These are phyloP conservation scores for Gryon sp. DNA, from an alignment of 1,140 invertebrate species.

Conservation along the genomic window DNA sequence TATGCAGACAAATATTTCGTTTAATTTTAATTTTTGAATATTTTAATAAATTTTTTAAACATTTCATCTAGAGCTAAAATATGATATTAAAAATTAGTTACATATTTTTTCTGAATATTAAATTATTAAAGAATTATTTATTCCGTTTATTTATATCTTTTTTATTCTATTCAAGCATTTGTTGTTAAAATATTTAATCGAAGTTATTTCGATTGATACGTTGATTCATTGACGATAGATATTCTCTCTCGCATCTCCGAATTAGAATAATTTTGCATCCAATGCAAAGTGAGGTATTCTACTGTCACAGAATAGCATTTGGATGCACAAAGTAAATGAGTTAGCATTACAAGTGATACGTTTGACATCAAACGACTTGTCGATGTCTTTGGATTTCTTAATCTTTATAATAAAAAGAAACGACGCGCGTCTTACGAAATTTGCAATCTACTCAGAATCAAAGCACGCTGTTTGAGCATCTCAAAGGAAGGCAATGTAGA, in stretches of 20 bases:
- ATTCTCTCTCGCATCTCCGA: background rate
- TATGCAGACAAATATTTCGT: too few relatives aligned
- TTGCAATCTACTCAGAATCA: constrained; percentile 48
- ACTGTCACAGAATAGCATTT: constrained; percentile 12
- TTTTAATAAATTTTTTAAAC: too few relatives aligned
- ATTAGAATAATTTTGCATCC: constrained; percentile 35
- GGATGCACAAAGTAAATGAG: constrained; percentile 21
- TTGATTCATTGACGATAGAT: too few relatives aligned
- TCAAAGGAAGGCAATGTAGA: constrained; percentile 35
- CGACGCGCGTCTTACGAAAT: constrained; percentile 52
- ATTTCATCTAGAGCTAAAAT: too few relatives aligned
- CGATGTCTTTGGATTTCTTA: constrained; percentile 33
- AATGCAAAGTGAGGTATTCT: constrained; percentile 6
- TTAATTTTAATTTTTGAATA: too few relatives aligned
- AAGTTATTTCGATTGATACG: too few relatives aligned
- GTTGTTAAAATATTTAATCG: too few relatives aligned
- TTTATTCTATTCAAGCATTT: too few relatives aligned
- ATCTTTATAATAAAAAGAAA: constrained; percentile 25
- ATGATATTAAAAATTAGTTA: too few relatives aligned
- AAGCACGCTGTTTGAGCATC: constrained; percentile 53
- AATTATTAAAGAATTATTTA: too few relatives aligned
- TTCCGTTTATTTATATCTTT: too few relatives aligned
- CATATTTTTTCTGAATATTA: too few relatives aligned
- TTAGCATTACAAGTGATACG: constrained; percentile 14
- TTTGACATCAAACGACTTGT: constrained; percentile 36